Conservation (phyloP, 1,140 invertebrate species). For the Tyrophagus putrescentiae region DNA sequence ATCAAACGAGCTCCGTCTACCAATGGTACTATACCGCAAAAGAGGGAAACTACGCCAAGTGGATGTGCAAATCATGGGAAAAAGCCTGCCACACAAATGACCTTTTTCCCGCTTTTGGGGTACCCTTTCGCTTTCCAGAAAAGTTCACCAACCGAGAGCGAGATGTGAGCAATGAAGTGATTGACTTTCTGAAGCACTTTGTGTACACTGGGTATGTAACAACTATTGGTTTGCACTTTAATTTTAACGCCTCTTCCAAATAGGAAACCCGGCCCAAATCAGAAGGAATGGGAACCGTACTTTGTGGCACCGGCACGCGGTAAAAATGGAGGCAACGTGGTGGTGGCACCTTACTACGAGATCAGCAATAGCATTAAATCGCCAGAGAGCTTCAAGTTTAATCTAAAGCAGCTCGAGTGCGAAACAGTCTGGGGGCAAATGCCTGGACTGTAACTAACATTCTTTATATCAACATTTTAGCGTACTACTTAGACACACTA, state of each 20-base stretch:
- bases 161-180: neutral
- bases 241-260: neutral
- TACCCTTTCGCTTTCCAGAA: neutral
- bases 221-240: neutral
- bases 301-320: neutral
- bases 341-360: neutral
- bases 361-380: no score
- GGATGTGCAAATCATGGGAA: neutral
- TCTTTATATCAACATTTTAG: no score
- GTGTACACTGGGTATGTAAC: neutral
- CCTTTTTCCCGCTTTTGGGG: neutral
- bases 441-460: neutral
- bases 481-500: no score
- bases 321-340: neutral
- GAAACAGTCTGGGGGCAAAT: no score
- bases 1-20: neutral
- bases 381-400: no score
- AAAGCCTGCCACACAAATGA: neutral
- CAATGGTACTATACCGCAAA: neutral
- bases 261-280: no score
- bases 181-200: neutral
- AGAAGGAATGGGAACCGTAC: no score
- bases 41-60: neutral
- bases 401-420: no score
- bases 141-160: neutral